Evolutionary conservation across 2,113 vertebrate species (phyloP), one percentile per base, ranked within the genome.

Genomic region (Tragulus kanchil): DNA sequence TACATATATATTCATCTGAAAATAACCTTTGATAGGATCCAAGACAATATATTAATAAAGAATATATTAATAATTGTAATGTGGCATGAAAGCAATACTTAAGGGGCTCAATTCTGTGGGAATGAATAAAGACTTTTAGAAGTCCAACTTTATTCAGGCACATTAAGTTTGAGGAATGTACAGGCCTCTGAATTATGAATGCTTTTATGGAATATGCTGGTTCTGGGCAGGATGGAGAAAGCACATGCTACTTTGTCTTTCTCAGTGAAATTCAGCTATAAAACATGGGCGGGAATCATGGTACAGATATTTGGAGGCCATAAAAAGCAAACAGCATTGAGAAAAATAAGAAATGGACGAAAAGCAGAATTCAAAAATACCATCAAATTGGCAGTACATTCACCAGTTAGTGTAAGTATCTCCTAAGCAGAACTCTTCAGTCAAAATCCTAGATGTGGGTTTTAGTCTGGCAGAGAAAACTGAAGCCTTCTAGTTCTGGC

Each of bases 111-210:
- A 13, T 45, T 81, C 58, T 75, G 17, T 64, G 28, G 10, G 45
- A 90, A 78, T 89, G 8, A 95, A 90, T 48, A 52, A 82, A 69
- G 26, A 48, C n/a, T 71, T 90, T 94, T 56, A 15, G 58, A 91
- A 56, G 54, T 59, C 42, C 31, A 81, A 36, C 54, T 93, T 83
- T n/a, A 62, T 93, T 90, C n/a, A 86, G 54, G 52, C 64, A 48
- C 36, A 62, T 54, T 31, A 96, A 71, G 26, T 96, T 28, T 91
- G 8, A 85, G 42, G 31, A 50, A 65, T 54, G 3, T 69, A 15
- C 36, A 81, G 69, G 21, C 0, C 19, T 25, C 25, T 86, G 54
- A 65, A 67, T 58, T 83, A 61, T 88, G 78, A 89, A 28, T n/a
- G 52, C 42, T 36, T 84, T 36, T 69, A 21, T 42, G 15, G 36